Conservation (phyloP, 2,113 vertebrate species). For the Callipepla squamata region DNA sequence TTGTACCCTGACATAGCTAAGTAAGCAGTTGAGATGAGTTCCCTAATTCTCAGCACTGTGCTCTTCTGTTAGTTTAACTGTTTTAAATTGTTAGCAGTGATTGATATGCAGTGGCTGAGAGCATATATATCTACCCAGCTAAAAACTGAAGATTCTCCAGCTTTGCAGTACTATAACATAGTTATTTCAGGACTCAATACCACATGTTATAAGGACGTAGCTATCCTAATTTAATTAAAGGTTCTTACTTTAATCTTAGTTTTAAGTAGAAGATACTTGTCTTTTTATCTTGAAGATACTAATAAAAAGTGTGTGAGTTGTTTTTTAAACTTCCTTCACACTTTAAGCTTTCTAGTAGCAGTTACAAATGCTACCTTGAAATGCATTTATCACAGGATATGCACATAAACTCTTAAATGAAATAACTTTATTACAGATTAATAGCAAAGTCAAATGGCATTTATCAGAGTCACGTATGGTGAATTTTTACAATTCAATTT, state of each 20-base stretch:
- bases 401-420: not conserved
- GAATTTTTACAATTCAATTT: slow-evolving; percentile 12
- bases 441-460: not conserved
- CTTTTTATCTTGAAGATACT: not conserved
- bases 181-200: not conserved
- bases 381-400: not conserved
- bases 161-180: not conserved
- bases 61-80: not conserved
- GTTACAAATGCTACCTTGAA: not conserved
- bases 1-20: not conserved
- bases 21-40: not conserved
- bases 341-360: not conserved
- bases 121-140: not conserved
- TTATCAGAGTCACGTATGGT: not conserved
- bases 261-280: not conserved
- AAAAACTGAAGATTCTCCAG: not conserved
- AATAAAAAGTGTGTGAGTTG: too few relatives aligned
- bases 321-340: not conserved
- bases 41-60: too few relatives aligned
- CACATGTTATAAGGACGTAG: too few relatives aligned
- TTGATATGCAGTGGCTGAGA: not conserved
- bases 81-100: not conserved
- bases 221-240: too few relatives aligned
- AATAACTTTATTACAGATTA: slow-evolving; percentile 52
- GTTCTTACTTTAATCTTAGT: not conserved